phyloP scores from a whole-genome alignment of 2,888 invertebrate species.

The Phengaris alcon region DNA sequence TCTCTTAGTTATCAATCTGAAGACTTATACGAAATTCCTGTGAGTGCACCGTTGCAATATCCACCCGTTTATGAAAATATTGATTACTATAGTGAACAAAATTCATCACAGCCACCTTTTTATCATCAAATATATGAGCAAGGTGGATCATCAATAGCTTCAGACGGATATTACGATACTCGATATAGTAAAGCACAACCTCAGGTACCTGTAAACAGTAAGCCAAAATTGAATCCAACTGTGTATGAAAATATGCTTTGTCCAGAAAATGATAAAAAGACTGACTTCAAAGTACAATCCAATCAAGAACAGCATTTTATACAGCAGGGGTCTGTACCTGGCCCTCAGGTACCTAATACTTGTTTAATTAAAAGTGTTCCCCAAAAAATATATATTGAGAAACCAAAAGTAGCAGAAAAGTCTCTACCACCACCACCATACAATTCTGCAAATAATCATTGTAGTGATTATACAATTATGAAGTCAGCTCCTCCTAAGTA shows the following conservation, averaged over 20 bases:
- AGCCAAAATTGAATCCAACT: slow-evolving; percentile 61
- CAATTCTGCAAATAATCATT: slow-evolving; percentile 55
- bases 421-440: slow-evolving; percentile 76
- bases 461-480: slow-evolving; percentile 73
- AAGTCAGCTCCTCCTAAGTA: slow-evolving; percentile 74
- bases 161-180: slow-evolving; percentile 70
- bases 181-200: slow-evolving; percentile 88
- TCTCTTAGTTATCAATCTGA: slow-evolving; percentile 74
- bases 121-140: slow-evolving; percentile 79
- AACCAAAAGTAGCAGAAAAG: slow-evolving; percentile 70
- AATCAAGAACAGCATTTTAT: slow-evolving; percentile 63
- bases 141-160: slow-evolving; percentile 20
- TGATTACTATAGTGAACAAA: slow-evolving; percentile 85
- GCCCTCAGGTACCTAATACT: slow-evolving; percentile 68
- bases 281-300: slow-evolving; percentile 59
- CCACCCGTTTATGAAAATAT: slow-evolving; percentile 88
- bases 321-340: slow-evolving; percentile 67
- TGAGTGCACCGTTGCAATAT: slow-evolving; percentile 45
- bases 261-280: slow-evolving; percentile 67
- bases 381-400: slow-evolving; percentile 60
- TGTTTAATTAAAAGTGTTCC: slow-evolving; percentile 55
- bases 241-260: slow-evolving; percentile 76
- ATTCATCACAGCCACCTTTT: slow-evolving; percentile 79
- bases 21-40: slow-evolving; percentile 68
- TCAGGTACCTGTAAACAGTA: slow-evolving; percentile 83